Evolutionary conservation across 2,113 vertebrate genomes (phyloP), one percentile per base, ranked within the genome.

Genomic region (Elachura formosa): DNA sequence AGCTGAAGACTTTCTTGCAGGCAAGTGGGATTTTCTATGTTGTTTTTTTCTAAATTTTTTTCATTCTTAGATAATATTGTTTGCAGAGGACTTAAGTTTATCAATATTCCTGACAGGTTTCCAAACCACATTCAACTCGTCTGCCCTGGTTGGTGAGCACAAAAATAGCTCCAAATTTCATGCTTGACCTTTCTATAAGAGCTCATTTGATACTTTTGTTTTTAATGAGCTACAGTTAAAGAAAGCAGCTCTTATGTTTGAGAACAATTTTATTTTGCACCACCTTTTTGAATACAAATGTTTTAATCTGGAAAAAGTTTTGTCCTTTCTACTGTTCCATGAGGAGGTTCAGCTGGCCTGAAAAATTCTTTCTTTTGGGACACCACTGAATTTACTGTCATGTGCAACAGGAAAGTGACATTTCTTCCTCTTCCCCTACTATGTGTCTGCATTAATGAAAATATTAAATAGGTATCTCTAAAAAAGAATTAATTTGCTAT

Each of bases 1-100:
- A 95, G 75, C 82, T 97, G 67, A 95, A 89, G 62, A 91, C 97
- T 48, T 95, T 98, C 38, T 66, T 97, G 41, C 95, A 97, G 97
- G 96, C 96, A 97, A 86, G 34, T 28, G 12, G 16, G 26, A 36
- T 34, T 58, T 68, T 64, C 48, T 41, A 1, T 12, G 36, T 31
- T 51, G 16, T 25, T 68, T 52, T 67, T 51, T 33, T 24, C 26
- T 40, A 4, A 9, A 22, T 3, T 34, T 34, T 43, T 62, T 36
- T 25, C 6, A 41, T 69, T 64, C 13, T 55, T 59, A 38, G 49
- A 9, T 49, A 80, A 43, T 14, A 25, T 6, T 58, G 23, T 25
- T 34, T 51, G 12, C 38, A 84, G 20, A 63, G 84, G 25, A 17
- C 16, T 55, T 33, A 36, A 63, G 25, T 43, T 40, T 38, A 41